Evolutionary conservation across 1,140 invertebrate species (phyloP).

Genomic region (Atta cephalotes): DNA sequence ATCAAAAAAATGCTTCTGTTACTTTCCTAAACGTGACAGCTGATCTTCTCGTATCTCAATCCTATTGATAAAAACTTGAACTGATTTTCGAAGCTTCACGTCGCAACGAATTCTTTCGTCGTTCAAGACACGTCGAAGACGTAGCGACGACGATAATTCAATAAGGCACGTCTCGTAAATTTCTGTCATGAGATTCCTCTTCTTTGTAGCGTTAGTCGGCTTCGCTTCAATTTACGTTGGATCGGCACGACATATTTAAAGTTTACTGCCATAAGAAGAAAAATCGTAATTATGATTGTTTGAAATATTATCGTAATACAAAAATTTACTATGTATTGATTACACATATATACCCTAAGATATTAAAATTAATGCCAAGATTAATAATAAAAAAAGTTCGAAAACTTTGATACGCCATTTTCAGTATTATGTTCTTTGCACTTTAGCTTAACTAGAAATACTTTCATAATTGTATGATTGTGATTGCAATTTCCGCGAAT

Average conservation of each 20-base stretch:
- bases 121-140: constrained; percentile 38
- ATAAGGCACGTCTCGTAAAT: constrained; percentile 66
- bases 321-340: background rate
- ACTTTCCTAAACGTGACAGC: constrained; percentile 36
- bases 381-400: constrained; percentile 2
- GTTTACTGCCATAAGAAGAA: background rate
- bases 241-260: constrained; percentile 35
- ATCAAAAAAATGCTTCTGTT: constrained; percentile 25
- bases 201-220: constrained; percentile 16
- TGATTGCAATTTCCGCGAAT: constrained; percentile 3
- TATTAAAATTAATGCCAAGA: constrained; percentile 3
- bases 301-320: background rate
- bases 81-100: constrained; percentile 42
- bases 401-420: background rate
- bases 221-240: constrained; percentile 34
- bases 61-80: constrained; percentile 24
- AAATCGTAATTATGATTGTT: constrained; percentile 29
- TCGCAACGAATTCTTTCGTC: constrained; percentile 38
- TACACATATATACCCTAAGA: background rate
- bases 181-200: constrained; percentile 67
- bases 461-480: constrained; percentile 1
- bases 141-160: constrained; percentile 54
- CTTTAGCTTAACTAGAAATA: background rate
- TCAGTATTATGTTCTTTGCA: background rate
- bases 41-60: constrained; percentile 32